These are phyloP conservation scores for Garrulus glandarius DNA, from an alignment of 2,797 vertebrate species.

Conservation along the genomic window DNA sequence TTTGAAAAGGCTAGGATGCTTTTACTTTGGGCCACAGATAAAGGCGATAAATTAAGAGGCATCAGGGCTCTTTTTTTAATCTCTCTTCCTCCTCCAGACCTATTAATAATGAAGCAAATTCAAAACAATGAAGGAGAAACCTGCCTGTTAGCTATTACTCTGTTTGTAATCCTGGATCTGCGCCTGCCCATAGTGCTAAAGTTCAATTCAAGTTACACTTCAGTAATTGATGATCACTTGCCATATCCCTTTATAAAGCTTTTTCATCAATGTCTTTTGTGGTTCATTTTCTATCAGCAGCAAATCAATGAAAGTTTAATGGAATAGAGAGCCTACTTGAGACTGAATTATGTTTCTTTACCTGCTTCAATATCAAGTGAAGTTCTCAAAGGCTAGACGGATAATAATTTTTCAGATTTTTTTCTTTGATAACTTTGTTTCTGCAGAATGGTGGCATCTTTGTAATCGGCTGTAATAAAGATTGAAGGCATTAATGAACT, in stretches of 20 bases:
- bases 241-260: conserved; percentile 29
- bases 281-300: conserved; percentile 43
- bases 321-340: neutral
- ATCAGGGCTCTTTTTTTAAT: neutral
- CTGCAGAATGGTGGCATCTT: neutral
- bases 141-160: neutral
- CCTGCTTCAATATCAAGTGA: conserved; percentile 1
- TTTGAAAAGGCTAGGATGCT: neutral
- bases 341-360: conserved; percentile 25
- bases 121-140: neutral
- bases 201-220: neutral
- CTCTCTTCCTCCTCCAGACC: neutral
- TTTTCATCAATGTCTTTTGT: conserved; percentile 37
- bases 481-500: neutral
- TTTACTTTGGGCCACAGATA: neutral
- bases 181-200: neutral
- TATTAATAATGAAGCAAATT: conserved; percentile 42
- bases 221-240: conserved; percentile 56
- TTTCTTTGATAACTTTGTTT: conserved; percentile 4
- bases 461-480: neutral
- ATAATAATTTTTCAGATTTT: neutral
- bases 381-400: neutral
- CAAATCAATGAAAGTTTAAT: conserved; percentile 50
- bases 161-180: neutral
- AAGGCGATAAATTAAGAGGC: neutral